Base-by-base conservation (phyloP, 2,888 invertebrate species). In the Trissolcus japonicus region DNA sequence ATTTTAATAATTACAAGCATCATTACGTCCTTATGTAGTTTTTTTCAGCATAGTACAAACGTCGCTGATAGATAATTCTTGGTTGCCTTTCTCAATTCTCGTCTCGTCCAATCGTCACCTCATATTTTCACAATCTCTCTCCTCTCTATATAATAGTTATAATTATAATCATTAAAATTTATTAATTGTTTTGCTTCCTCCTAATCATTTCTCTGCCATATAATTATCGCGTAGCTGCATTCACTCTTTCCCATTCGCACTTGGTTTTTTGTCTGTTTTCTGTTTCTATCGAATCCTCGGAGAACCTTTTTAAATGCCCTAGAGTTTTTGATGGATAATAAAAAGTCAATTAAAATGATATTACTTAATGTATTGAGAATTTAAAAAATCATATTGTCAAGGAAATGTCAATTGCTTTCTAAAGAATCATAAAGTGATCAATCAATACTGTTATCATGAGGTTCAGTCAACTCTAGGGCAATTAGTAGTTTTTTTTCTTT, bases 1-100 rank as follows among this genome's bases (percentile, higher is more conserved):
- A 86, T 86, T 86, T 86, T 85, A 86, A 86, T 87, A 87, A 87
- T 88, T 88, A 87, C 88, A 88, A 88, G 88, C 88, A 87, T 88
- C 83, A 83, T 87, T 87, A 88, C 85, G 86, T 88, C 86, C 86
- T 87, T 87, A 85, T 85, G 83, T 86, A 86, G 82, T 87, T 56
- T 74, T 35, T 62, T 67, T 74, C 86, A 86, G 84, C 86, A 82
- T 82, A 85, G 81, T 81, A 84, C 83, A 86, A 86, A 85, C 84
- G 79, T 83, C 83, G 84, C 83, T 84, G 74, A 67, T 83, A 82
- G 62, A 74, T 83, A 81, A 83, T 81, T 82, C 81, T 80, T 76
- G 80, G 66, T 81, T 79, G 78, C 71, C 80, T 78, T 72, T 72
- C 79, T 73, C 66, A 57, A 53, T 55, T 66, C 35, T 35, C 35